These are phyloP conservation scores for Drosophila kurseongensis DNA, from an alignment of 1,140 invertebrate genomes.

Conservation along the genomic window DNA sequence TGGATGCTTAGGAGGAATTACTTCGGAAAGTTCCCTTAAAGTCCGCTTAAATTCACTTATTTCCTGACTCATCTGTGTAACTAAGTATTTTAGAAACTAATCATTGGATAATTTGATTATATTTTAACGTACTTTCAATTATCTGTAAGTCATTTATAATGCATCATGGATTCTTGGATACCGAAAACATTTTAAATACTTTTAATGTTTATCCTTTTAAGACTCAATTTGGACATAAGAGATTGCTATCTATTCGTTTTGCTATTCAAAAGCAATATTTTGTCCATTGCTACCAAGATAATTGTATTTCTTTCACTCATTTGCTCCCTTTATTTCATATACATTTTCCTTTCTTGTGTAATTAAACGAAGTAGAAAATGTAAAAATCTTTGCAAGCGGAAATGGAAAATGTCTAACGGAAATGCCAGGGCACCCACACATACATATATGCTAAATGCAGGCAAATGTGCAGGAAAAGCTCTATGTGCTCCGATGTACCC, in stretches of 20 bases:
- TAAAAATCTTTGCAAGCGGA: slow-evolving; percentile 41
- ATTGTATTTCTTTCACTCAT: slow-evolving; percentile 3
- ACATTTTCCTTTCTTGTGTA: slow-evolving; percentile 16
- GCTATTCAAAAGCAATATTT: slow-evolving; percentile 3
- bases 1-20: slow-evolving; percentile 14
- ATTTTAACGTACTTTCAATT: too few species aligned
- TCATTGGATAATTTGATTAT: too few species aligned
- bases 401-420: slow-evolving; percentile 62
- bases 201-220: too few species aligned
- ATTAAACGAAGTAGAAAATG: slow-evolving; percentile 59
- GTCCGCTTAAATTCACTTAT: background rate
- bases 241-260: background rate
- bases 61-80: background rate
- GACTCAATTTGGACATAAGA: too few species aligned
- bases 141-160: too few species aligned
- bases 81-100: too few species aligned
- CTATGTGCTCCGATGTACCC: slow-evolving; percentile 1
- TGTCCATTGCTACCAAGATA: background rate
- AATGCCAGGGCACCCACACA: slow-evolving; percentile 39
- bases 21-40: background rate
- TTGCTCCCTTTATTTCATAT: background rate
- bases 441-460: slow-evolving; percentile 42
- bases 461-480: slow-evolving; percentile 41
- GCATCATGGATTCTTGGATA: too few species aligned
- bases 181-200: too few species aligned